Evolutionary conservation across 2,113 vertebrate genomes (phyloP).

Genomic region (Arenaria interpres): DNA sequence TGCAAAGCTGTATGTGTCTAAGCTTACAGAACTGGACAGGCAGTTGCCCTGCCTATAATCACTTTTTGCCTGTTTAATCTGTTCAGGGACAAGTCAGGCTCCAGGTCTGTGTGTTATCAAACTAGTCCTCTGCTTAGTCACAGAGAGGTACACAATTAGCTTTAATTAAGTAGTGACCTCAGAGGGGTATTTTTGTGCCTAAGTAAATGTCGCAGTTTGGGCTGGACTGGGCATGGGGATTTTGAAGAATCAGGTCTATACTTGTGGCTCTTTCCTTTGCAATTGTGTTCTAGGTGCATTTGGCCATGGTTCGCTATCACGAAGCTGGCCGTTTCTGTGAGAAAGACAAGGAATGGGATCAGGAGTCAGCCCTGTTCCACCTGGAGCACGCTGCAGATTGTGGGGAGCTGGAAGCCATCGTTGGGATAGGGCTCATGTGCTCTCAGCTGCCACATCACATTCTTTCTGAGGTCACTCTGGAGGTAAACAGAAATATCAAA

Average conservation of each 20-base stretch:
- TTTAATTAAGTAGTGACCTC: background rate
- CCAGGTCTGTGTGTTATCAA: background rate
- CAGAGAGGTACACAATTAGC: background rate
- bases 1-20: background rate
- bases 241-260: background rate
- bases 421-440: conserved; percentile 88
- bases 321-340: conserved; percentile 92
- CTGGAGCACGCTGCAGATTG: conserved; percentile 90
- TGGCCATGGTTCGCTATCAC: conserved; percentile 95
- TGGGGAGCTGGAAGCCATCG: conserved; percentile 94
- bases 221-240: background rate
- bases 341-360: conserved; percentile 90
- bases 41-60: background rate
- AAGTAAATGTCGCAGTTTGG: background rate
- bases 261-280: background rate
- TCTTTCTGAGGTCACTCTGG: conserved; percentile 82
- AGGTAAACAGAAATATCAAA: conserved; percentile 74
- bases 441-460: conserved; percentile 93
- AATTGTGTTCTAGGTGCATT: conserved; percentile 83
- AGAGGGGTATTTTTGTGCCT: background rate
- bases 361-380: conserved; percentile 87
- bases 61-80: background rate
- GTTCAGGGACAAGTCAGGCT: background rate
- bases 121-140: background rate
- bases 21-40: background rate